These are phyloP conservation scores for Neomonachus schauinslandi DNA, from an alignment of 2,113 vertebrate species.

Conservation along the genomic window DNA sequence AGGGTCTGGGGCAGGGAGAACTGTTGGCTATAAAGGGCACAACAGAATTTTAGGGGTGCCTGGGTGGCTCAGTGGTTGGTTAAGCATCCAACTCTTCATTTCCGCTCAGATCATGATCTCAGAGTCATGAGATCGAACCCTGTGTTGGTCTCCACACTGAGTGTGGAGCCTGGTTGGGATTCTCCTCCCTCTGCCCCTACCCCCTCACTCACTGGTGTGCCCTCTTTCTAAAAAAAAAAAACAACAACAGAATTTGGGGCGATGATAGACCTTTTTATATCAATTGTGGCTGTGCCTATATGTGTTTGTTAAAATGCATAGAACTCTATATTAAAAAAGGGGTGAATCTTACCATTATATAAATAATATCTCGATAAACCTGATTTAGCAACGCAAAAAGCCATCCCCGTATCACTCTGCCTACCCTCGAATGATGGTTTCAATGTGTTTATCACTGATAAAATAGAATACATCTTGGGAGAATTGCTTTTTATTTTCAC, in stretches of 20 bases:
- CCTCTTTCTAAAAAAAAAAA: neutral
- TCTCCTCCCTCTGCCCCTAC: neutral
- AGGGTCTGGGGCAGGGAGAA: neutral
- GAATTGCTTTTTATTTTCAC: neutral
- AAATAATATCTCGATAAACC: neutral
- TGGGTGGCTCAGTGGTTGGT: neutral
- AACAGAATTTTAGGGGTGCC: neutral
- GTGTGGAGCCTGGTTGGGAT: neutral
- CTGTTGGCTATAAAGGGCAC: neutral
- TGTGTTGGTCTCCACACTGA: neutral
- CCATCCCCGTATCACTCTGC: neutral
- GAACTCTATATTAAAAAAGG: neutral
- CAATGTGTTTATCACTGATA: neutral
- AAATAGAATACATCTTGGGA: neutral
- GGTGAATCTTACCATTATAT: neutral
- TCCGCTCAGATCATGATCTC: neutral
- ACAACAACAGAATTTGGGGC: neutral
- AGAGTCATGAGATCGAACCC: neutral
- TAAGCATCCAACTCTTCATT: neutral
- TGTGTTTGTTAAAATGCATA: neutral
- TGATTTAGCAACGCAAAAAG: neutral
- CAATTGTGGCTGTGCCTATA: rapidly evolving
- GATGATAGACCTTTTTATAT: neutral
- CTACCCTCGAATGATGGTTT: neutral
- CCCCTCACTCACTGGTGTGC: neutral